Conservation (phyloP, 2,797 vertebrate genomes). For the Diplodus sargus region DNA sequence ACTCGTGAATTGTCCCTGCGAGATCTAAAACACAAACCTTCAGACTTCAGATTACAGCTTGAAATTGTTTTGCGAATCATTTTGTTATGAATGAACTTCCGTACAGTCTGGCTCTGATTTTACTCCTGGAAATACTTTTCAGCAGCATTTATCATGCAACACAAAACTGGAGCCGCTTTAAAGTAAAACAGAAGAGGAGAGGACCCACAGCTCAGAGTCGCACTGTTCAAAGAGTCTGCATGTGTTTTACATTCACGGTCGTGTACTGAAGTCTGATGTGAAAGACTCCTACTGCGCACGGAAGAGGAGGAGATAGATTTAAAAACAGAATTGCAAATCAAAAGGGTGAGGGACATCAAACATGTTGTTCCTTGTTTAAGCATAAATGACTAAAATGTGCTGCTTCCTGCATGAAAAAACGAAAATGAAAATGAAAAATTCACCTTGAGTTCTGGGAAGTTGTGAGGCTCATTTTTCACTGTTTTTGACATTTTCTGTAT, state of each 20-base stretch:
- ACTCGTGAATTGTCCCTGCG: neutral
- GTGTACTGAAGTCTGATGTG: neutral
- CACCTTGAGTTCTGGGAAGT: neutral
- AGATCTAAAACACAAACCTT: neutral
- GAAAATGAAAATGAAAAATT: neutral
- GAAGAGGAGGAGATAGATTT: neutral
- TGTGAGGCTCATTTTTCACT: neutral
- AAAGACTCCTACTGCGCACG: neutral
- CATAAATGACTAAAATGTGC: neutral
- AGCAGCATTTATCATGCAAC: neutral
- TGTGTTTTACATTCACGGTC: constrained; percentile 10
- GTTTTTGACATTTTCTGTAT: neutral
- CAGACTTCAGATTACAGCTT: neutral
- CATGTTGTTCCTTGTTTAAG: neutral
- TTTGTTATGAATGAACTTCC: neutral
- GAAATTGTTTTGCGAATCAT: neutral
- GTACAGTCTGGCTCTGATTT: neutral
- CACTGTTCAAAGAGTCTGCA: neutral
- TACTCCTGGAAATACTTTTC: neutral
- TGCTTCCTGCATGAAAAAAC: no score
- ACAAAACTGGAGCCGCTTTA: neutral
- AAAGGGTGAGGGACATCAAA: neutral
- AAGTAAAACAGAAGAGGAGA: neutral
- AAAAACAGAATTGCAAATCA: neutral
- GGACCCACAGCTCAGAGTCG: neutral